Conservation (phyloP, 2,888 invertebrate genomes). For the Apodemia duryi region DNA sequence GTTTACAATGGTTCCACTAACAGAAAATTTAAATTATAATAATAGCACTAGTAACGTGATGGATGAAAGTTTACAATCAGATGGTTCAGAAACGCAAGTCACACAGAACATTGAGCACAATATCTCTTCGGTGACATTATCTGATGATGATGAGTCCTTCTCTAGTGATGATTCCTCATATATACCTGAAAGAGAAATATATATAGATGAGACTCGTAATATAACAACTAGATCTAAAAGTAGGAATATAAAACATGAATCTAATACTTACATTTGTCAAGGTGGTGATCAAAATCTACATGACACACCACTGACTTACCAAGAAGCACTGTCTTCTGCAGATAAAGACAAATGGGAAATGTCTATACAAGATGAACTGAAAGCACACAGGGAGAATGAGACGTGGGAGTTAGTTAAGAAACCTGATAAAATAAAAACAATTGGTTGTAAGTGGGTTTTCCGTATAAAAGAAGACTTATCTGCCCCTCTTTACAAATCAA, state of each 20-base stretch:
- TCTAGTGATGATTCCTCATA: too few species aligned
- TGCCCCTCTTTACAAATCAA: slow-evolving; percentile 8
- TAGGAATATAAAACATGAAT: not conserved
- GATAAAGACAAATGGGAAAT: slow-evolving; percentile 24
- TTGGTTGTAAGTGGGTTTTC: slow-evolving; percentile 30
- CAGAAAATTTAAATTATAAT: too few species aligned
- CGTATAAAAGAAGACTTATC: slow-evolving; percentile 25
- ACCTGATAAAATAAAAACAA: slow-evolving; percentile 19
- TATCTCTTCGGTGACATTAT: too few species aligned
- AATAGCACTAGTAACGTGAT: too few species aligned
- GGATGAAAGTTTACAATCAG: too few species aligned
- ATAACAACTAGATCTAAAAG: not conserved
- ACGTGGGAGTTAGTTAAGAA: slow-evolving; percentile 30
- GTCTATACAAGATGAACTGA: slow-evolving; percentile 24
- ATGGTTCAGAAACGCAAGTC: too few species aligned
- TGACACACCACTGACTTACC: slow-evolving; percentile 33
- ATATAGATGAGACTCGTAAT: not conserved
- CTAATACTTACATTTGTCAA: too few species aligned
- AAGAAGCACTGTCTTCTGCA: slow-evolving; percentile 22
- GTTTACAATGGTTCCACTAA: too few species aligned
- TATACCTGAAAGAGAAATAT: too few species aligned
- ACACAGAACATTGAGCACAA: too few species aligned
- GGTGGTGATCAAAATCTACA: not conserved
- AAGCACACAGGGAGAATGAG: slow-evolving; percentile 26
- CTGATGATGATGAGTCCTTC: too few species aligned